These are phyloP conservation scores for Scaptomyza polygonia DNA, from an alignment of 2,888 invertebrate genomes.

Conservation along the genomic window DNA sequence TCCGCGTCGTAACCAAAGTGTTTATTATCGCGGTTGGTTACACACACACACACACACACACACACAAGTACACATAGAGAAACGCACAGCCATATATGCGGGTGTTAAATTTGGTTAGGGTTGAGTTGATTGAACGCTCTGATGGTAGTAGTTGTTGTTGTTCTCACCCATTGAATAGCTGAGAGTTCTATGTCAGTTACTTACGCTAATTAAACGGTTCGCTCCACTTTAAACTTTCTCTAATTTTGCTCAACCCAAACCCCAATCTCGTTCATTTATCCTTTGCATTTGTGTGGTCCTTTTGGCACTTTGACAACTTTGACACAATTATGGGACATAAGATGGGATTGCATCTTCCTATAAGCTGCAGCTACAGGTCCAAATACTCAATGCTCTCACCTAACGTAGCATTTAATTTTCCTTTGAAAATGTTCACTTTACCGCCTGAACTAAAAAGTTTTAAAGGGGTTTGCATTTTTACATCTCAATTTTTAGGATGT, in stretches of 20 bases:
- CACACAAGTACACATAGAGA: neutral
- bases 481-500: neutral
- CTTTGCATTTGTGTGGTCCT: conserved; percentile 27
- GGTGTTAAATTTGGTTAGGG: neutral
- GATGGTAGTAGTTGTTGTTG: conserved; percentile 27
- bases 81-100: neutral
- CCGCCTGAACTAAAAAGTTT: conserved; percentile 19
- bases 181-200: conserved; percentile 69
- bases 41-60: conserved; percentile 26
- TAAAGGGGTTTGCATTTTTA: neutral
- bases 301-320: conserved; percentile 58
- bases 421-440: conserved; percentile 14
- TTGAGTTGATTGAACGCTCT: conserved; percentile 28
- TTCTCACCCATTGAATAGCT: conserved; percentile 52
- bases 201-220: conserved; percentile 74
- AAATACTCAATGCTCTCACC: conserved; percentile 12
- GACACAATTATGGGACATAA: conserved; percentile 50
- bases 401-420: conserved; percentile 52
- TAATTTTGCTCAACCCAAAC: neutral
- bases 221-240: conserved; percentile 7
- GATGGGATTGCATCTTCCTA: conserved; percentile 7
- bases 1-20: conserved; percentile 51
- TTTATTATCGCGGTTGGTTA: conserved; percentile 60
- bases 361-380: conserved; percentile 15
- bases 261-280: neutral